phyloP scores from a whole-genome alignment of 2,888 invertebrate species.

The Xanthorhoe designata region DNA sequence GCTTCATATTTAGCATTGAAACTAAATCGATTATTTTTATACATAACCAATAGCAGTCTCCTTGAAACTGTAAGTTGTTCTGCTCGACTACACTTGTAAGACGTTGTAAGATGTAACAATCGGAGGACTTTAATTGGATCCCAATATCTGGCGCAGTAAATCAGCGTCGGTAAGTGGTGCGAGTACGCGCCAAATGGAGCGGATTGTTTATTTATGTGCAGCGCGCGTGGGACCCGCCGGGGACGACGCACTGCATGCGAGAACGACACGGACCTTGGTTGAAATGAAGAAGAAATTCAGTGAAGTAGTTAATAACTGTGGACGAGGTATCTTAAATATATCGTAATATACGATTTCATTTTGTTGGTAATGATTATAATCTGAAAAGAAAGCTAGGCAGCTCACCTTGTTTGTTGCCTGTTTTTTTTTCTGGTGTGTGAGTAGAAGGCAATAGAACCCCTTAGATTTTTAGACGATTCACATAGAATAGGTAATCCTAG shows the following conservation, averaged over 20 bases:
- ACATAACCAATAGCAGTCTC: neutral
- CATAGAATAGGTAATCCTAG: too few species aligned
- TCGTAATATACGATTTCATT: too few species aligned
- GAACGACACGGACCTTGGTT: neutral
- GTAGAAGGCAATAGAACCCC: too few species aligned
- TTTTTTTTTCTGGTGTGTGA: too few species aligned
- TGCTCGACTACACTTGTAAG: conserved; percentile 22
- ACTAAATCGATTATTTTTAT: neutral
- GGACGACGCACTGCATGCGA: conserved; percentile 28
- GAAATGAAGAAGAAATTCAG: too few species aligned
- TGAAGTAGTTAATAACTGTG: too few species aligned
- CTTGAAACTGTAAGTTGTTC: conserved; percentile 1
- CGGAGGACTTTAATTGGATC: conserved; percentile 43
- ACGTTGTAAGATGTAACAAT: conserved; percentile 28
- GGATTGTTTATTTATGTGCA: conserved; percentile 48
- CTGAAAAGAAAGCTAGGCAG: too few species aligned
- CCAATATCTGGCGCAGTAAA: conserved; percentile 45
- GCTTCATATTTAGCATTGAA: too few species aligned
- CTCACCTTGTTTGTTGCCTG: too few species aligned
- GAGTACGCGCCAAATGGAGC: conserved; percentile 45
- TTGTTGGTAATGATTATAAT: too few species aligned
- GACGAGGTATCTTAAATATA: too few species aligned
- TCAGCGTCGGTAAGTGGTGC: conserved; percentile 44
- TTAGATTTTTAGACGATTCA: too few species aligned
- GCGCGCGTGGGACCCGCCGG: conserved; percentile 27